A percentile compares a stretch with the other conserved stretches of the same genome.
phyloP scores from a whole-genome alignment of 2,797 vertebrate genomes.

The Semaprochilodus insignis region DNA sequence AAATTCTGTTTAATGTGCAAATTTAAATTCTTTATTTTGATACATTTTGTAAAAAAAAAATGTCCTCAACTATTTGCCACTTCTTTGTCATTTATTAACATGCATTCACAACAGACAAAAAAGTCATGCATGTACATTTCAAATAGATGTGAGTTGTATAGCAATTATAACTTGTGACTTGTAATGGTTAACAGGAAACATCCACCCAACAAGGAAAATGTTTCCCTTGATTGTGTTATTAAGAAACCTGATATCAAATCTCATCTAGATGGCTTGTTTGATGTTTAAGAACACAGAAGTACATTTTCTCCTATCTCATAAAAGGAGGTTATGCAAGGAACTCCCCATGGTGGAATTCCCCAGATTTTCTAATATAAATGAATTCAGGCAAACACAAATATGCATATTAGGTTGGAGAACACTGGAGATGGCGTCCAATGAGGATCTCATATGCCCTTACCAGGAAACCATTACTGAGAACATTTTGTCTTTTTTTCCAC shows the following conservation, averaged over 20 bases:
- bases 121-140: too few relatives aligned
- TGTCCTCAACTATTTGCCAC: too few relatives aligned
- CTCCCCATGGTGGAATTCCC: neutral
- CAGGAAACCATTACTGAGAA: neutral
- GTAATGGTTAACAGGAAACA: neutral
- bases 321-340: neutral
- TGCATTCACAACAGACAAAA: too few relatives aligned
- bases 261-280: neutral
- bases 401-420: neutral
- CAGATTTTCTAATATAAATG: neutral
- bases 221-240: neutral
- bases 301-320: neutral
- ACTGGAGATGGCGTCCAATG: neutral
- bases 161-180: neutral
- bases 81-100: too few relatives aligned
- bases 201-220: neutral
- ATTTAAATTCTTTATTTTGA: too few relatives aligned
- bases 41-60: too few relatives aligned
- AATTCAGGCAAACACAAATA: conserved; percentile 1
- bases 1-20: too few relatives aligned
- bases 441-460: neutral
- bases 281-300: neutral
- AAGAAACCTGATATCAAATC: neutral
- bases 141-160: neutral
- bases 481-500: conserved; percentile 28